Evolutionary conservation across 2,797 vertebrate species (phyloP).

Genomic region (Naso thynnoides): DNA sequence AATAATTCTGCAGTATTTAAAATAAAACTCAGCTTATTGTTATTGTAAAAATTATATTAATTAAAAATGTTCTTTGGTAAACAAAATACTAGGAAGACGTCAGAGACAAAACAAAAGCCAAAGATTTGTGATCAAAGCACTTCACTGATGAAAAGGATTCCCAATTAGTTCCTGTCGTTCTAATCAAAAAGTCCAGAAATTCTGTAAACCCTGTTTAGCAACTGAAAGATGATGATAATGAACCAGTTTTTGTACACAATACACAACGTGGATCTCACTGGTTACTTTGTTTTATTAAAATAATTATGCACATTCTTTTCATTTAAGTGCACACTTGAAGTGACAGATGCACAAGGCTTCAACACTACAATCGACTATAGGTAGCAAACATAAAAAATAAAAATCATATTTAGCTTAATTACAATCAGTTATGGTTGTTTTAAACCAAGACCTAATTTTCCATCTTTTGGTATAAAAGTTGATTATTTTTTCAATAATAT

Average conservation of each 20-base stretch:
- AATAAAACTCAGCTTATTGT: too few species aligned
- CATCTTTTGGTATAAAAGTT: not conserved
- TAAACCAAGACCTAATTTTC: not conserved
- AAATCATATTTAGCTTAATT: not conserved
- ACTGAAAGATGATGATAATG: not conserved
- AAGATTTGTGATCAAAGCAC: not conserved
- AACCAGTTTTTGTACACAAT: not conserved
- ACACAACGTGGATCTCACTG: not conserved
- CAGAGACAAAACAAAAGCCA: not conserved
- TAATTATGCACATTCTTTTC: not conserved
- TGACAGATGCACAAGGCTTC: not conserved
- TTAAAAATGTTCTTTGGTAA: not conserved
- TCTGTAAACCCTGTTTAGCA: not conserved
- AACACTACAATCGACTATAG: not conserved
- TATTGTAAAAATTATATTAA: not conserved
- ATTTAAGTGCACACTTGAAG: not conserved
- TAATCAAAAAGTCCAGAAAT: not conserved
- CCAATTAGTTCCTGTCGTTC: not conserved
- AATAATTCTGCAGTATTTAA: not conserved
- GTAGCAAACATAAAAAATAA: not conserved
- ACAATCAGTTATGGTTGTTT: not conserved
- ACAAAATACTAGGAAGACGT: not conserved
- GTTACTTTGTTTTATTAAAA: conserved; percentile 27
- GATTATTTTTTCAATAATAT: not conserved
- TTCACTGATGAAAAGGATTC: not conserved